phyloP scores from a whole-genome alignment of 2,797 vertebrate species.

The Malurus leucopterus region DNA sequence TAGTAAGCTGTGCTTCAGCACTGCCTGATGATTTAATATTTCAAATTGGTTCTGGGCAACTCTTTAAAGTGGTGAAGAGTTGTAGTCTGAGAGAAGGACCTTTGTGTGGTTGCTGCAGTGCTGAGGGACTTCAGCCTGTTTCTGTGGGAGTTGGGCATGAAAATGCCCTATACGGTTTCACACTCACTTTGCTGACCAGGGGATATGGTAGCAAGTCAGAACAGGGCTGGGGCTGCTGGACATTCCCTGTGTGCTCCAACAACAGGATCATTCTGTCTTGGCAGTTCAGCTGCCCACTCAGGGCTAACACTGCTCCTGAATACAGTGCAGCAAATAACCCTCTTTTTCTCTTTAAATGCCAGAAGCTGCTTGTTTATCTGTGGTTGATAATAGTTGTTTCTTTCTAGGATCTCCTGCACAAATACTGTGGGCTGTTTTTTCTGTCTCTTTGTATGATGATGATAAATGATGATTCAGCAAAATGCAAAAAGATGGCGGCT shows the following conservation, averaged over 20 bases:
- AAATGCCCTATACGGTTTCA: neutral
- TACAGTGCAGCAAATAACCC: neutral
- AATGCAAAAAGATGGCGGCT: constrained; percentile 92
- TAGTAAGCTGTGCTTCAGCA: neutral
- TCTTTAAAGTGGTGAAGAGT: neutral
- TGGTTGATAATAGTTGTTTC: neutral
- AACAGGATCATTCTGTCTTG: neutral
- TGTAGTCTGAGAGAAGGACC: neutral
- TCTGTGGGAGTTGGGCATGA: neutral
- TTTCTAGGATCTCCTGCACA: constrained; percentile 79
- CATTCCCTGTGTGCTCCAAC: neutral
- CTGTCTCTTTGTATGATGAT: constrained; percentile 86
- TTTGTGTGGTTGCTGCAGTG: neutral
- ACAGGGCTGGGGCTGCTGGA: neutral
- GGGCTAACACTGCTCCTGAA: neutral
- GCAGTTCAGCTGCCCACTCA: neutral
- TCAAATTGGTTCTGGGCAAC: neutral
- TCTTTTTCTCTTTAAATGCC: neutral
- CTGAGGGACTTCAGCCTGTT: neutral
- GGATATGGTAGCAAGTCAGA: neutral
- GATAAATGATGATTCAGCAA: constrained; percentile 87
- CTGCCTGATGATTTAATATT: neutral
- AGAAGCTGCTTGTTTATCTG: neutral
- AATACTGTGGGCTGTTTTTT: constrained; percentile 87
- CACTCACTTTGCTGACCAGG: neutral